Evolutionary conservation across 1,140 invertebrate genomes (phyloP), one percentile per base, ranked within the genome.

Genomic region (Cotesia glomerata): DNA sequence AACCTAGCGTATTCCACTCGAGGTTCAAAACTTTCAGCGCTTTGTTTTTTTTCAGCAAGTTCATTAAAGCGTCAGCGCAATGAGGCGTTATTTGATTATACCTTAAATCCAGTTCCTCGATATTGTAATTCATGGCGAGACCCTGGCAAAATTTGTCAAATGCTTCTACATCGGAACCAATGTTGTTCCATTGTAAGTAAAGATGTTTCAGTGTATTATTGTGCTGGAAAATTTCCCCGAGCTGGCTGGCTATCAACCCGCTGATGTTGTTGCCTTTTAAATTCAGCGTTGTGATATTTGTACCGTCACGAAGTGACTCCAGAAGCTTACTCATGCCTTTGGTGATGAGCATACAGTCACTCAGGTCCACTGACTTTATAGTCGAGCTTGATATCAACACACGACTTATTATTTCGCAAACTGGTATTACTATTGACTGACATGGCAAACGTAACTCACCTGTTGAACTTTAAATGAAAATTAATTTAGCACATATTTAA

Each of bases 221-320:
- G 9, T 76, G 73, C n/a, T 78, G 52, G 56, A 87, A 81, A 5
- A 86, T 74, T 62, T 84, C 76, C 9, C 82, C 84, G 7, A 88
- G 63, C 4, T 81, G 77, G 13, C 80, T 76, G 3, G 84, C 82
- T 35, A 76, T 77, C 0, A 76, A 7, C 8, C 82, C 81, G 62
- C 77, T 76, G 52, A 88, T 85, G 68, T 86, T 87, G 75, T 88
- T 88, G 7, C 87, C 86, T 66, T 85, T 83, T 0, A 88, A 74
- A 69, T 86, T 84, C 3, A 88, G 26, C 0, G 77, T 71, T 7
- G 76, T 78, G 11, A 88, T 73, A 26, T 71, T 75, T 0, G 84
- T 82, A 61, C 84, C 85, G 69, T 85, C 79, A 18, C 74, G 82
- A 4, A 87, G 71, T 0, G 82, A 80, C 18, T 82, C 80, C 2